Evolutionary conservation across 2,113 vertebrate species (phyloP), one percentile per base, ranked within the genome.

Genomic region (Platichthys stellatus): DNA sequence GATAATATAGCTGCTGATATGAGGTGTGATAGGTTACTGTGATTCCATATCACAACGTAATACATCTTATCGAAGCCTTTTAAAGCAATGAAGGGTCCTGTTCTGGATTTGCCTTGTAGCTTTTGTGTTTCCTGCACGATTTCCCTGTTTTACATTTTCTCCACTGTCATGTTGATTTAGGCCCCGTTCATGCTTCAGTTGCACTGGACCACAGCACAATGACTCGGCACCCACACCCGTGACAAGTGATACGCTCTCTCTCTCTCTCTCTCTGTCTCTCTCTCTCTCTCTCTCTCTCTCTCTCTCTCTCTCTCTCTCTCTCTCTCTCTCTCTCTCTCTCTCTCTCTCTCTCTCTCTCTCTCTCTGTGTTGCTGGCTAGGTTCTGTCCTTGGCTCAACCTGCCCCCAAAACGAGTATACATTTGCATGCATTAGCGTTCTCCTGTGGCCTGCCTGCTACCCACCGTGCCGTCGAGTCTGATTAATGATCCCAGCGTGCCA

Each of bases 351-450:
- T 83, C 43, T 43, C 35, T 57, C 1, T 40, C 57, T 54, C 54
- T 73, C 59, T 81, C 64, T 63, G 70, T 69, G 57, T 85, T 76
- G 72, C 69, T 56, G 76, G 83, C 81, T 81, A 78, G 81, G 74
- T 83, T 89, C 84, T 88, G 89, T 90, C 90, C 91, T 93, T 93
- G 92, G 83, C 88, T 92, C 91, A 90, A 93, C 86, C 84, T 92
- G 89, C 87, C 91, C 87, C 85, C 87, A 74, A 91, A 92, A 92
- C 81, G 84, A 92, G 92, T 90, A 86, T 93, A 91, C 90, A 93
- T 94, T 93, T 93, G 92, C 92, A 93, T 93, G 91, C 92, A 91
- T 93, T 93, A 93, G 90, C 78, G 72, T 90, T 93, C 92, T 92
- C 92, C 92, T 72, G 81, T 91, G 89, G 90, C 88, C 90, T 72